phyloP scores from a whole-genome alignment of 2,888 invertebrate species.

The Chymomyza caudatula region DNA sequence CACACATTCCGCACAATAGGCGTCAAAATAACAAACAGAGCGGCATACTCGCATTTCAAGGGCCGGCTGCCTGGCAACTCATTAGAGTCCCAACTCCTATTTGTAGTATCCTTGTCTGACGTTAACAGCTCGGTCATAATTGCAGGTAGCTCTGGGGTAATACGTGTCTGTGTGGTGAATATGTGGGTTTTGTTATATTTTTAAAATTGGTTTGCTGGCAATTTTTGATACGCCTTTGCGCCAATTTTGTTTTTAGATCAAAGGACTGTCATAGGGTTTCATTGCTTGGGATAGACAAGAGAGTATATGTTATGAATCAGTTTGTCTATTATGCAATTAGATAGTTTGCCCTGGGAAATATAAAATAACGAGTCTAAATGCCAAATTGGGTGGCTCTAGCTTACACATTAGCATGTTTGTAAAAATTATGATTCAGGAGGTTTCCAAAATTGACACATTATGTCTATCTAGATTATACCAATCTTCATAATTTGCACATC shows the following conservation, averaged over 20 bases:
- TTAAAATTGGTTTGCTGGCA: conserved; percentile 6
- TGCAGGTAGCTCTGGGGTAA: conserved; percentile 30
- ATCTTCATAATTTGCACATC: no score
- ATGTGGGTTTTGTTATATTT: conserved; percentile 3
- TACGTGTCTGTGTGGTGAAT: conserved; percentile 1
- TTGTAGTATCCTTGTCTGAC: conserved; percentile 1
- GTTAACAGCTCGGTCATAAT: conserved; percentile 40
- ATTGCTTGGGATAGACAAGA: conserved; percentile 24
- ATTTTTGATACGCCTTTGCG: conserved; percentile 22
- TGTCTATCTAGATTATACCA: no score
- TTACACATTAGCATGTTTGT: no score
- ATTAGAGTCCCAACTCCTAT: conserved; percentile 45
- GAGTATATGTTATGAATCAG: no score
- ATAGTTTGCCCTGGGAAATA: no score
- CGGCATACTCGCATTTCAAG: conserved; percentile 58
- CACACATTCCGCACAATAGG: conserved; percentile 24
- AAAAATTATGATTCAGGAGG: no score
- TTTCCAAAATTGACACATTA: no score
- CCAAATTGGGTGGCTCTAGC: no score
- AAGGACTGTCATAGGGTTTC: conserved; percentile 60
- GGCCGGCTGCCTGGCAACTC: conserved; percentile 68
- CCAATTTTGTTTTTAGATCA: conserved; percentile 53
- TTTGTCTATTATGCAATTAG: no score
- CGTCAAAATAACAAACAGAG: conserved; percentile 58
- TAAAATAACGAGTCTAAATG: no score